phyloP scores from a whole-genome alignment of 1,140 invertebrate species.

The Acromyrmex echinatior region DNA sequence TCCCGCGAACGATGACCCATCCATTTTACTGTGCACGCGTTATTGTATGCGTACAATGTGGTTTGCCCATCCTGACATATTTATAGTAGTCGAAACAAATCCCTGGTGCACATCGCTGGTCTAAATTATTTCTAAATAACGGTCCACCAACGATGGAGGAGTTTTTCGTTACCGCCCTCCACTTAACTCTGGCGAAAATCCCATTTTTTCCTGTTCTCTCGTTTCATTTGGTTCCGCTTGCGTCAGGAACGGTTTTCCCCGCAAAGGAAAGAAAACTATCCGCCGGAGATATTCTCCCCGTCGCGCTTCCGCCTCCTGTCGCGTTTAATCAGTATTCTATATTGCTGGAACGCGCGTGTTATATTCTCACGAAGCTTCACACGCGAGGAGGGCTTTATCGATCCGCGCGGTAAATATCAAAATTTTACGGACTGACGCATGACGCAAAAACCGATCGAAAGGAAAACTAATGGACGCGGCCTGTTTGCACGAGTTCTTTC shows the following conservation, averaged over 20 bases:
- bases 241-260: not conserved
- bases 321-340: slow-evolving; percentile 20
- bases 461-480: slow-evolving; percentile 32
- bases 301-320: not conserved
- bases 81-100: slow-evolving; percentile 26
- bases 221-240: not conserved
- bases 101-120: not conserved
- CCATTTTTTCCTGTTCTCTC: not conserved
- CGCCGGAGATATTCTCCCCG: slow-evolving; percentile 3
- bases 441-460: slow-evolving; percentile 47
- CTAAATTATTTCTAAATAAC: slow-evolving; percentile 55
- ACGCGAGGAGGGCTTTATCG: slow-evolving; percentile 33
- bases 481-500: slow-evolving; percentile 29
- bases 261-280: not conserved
- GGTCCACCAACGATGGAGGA: not conserved
- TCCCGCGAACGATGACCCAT: slow-evolving; percentile 11
- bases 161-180: slow-evolving; percentile 16
- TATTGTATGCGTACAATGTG: not conserved
- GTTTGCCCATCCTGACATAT: not conserved
- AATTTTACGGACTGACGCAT: slow-evolving; percentile 48
- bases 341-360: slow-evolving; percentile 12
- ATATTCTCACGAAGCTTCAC: not conserved
- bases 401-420: slow-evolving; percentile 57
- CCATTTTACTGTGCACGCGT: not conserved
- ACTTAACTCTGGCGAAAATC: slow-evolving; percentile 44